phyloP scores from a whole-genome alignment of 2,888 invertebrate genomes.

The Pandemis heparana region DNA sequence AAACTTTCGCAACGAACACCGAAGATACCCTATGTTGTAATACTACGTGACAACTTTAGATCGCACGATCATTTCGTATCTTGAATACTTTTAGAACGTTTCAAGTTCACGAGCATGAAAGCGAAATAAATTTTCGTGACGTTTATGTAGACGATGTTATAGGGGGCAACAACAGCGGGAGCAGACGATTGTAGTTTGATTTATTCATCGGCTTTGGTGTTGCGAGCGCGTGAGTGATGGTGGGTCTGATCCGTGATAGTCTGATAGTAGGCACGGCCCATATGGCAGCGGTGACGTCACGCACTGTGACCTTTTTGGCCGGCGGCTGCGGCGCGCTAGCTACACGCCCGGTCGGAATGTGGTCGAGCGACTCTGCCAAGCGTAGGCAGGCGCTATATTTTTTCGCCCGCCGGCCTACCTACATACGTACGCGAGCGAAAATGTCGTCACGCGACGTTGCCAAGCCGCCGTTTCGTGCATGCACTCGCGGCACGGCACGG shows the following conservation, averaged over 20 bases:
- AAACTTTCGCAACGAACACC: background rate
- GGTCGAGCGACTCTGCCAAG: slow-evolving; percentile 82
- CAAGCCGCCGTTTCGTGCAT: slow-evolving; percentile 78
- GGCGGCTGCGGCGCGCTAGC: slow-evolving; percentile 69
- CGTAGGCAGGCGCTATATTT: slow-evolving; percentile 83
- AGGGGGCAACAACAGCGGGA: background rate
- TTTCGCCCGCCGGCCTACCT: slow-evolving; percentile 81
- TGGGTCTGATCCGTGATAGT: slow-evolving; percentile 55
- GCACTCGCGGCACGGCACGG: slow-evolving; percentile 70
- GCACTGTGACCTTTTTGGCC: slow-evolving; percentile 81
- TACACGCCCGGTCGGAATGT: slow-evolving; percentile 82
- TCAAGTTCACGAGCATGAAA: slow-evolving; percentile 37
- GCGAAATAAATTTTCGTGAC: slow-evolving; percentile 18
- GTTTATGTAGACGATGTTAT: slow-evolving; percentile 18
- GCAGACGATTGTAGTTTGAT: slow-evolving; percentile 23
- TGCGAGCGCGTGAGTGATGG: slow-evolving; percentile 67
- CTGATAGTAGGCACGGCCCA: slow-evolving; percentile 71
- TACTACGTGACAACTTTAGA: slow-evolving; percentile 32
- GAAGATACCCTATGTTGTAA: slow-evolving; percentile 4
- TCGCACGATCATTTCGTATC: slow-evolving; percentile 19
- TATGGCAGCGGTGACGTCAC: slow-evolving; percentile 81
- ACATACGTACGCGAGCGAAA: slow-evolving; percentile 85
- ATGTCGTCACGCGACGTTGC: slow-evolving; percentile 87
- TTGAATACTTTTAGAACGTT: slow-evolving; percentile 22
- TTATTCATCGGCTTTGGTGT: slow-evolving; percentile 60